phyloP scores from a whole-genome alignment of 1,140 invertebrate genomes.

The Drosophila nebulosa region DNA sequence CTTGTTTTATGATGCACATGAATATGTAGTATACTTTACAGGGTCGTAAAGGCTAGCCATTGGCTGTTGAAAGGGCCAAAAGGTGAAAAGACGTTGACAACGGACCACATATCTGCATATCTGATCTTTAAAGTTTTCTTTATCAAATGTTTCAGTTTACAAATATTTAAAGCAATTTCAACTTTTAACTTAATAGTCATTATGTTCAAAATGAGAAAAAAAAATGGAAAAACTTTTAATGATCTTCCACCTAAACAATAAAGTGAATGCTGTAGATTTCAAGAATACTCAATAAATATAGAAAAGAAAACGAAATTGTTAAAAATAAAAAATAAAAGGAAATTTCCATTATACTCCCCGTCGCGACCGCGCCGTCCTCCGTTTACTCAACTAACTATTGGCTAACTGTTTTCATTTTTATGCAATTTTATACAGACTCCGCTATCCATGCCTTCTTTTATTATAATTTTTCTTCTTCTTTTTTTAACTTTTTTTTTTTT shows the following conservation, averaged over 20 bases:
- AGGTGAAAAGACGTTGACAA: not conserved
- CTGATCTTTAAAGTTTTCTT: not conserved
- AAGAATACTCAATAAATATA: constrained; percentile 22
- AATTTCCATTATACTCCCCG: too few relatives aligned
- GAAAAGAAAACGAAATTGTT: not conserved
- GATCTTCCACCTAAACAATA: not conserved
- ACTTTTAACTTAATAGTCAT: not conserved
- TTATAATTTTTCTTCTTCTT: not conserved
- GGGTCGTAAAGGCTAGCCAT: not conserved
- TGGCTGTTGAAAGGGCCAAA: not conserved
- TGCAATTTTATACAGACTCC: constrained; percentile 45
- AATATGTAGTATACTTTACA: not conserved
- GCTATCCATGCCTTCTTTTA: constrained; percentile 8
- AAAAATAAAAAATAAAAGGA: constrained; percentile 20
- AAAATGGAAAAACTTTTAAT: not conserved
- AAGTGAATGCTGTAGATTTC: not conserved
- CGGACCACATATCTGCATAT: not conserved
- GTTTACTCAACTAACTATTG: not conserved
- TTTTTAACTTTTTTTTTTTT: constrained; percentile 21
- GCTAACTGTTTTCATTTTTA: constrained; percentile 33
- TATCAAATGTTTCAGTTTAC: not conserved
- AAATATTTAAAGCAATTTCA: not conserved
- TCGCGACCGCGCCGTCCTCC: too few relatives aligned
- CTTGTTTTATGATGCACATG: not conserved
- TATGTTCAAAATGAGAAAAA: not conserved